Evolutionary conservation across 2,797 vertebrate genomes (phyloP), one percentile per base, ranked within the genome.

Genomic region (Microtus agrestis): DNA sequence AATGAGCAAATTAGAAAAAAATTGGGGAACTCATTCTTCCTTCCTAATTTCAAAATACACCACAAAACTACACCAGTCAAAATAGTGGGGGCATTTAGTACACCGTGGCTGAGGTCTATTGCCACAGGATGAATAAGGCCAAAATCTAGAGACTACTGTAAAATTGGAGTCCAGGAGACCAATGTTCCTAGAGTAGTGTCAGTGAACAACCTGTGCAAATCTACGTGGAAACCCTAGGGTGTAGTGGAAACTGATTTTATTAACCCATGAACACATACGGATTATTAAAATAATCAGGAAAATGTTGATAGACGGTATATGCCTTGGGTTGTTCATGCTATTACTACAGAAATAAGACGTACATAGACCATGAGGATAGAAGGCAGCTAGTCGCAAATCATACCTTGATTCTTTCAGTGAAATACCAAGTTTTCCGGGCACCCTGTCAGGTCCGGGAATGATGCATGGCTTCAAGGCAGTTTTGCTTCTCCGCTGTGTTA

Each of bases 41-140:
- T n/a, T 78, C 34, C 51, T 27, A 23, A 85, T 90, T 92, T 90
- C 80, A 93, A 95, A 93, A 80, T 63, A 74, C 9, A 56, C 40
- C 37, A 48, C 59, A 93, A 91, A 94, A 78, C 40, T 27, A 56
- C 6, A 56, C 19, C 21, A 86, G 34, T 89, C 63, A 91, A 79
- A 89, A 93, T 14, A 54, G 6, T 78, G 65, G 43, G 37, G 10
- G 15, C 23, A 67, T 19, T 67, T 46, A 21, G 12, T 46, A 61
- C 34, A 54, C 31, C 7, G 56, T 48, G 40, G 40, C 31, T 31
- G 11, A 78, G n/a, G 8, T 79, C 2, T 54, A 31, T 1, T 37
- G 0, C 6, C 6, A 0, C 29, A 61, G 1, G n/a, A 10, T 63
- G 17, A 92, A 56, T 29, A 31, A 4, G 31, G 3, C 4, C 17